These are phyloP conservation scores for Caretta caretta DNA, from an alignment of 2,113 vertebrate genomes.

Conservation along the genomic window DNA sequence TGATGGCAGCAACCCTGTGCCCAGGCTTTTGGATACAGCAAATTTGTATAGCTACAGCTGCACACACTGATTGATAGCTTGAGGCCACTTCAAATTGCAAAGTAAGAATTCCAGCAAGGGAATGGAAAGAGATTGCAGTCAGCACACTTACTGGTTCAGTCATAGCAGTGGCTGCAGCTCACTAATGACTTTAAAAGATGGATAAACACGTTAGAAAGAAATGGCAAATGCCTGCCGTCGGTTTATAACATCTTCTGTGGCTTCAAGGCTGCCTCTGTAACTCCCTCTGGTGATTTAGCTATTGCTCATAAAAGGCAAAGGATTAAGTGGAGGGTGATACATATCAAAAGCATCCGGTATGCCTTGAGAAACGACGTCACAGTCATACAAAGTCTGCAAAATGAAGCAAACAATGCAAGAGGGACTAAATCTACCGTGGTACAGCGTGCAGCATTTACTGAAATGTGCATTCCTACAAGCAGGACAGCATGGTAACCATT, in stretches of 20 bases:
- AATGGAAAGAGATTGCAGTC: not conserved
- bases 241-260: not conserved
- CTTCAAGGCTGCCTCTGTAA: not conserved
- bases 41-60: not conserved
- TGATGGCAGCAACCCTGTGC: not conserved
- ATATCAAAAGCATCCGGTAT: not conserved
- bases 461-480: not conserved
- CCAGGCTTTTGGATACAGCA: not conserved
- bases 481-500: not conserved
- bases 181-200: conserved; percentile 1
- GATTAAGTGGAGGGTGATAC: not conserved
- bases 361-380: not conserved
- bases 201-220: not conserved
- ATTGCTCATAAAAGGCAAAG: not conserved
- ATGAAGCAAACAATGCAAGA: not conserved
- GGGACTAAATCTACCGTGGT: not conserved
- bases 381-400: not conserved
- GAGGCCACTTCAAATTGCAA: not conserved
- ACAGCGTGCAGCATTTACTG: no score
- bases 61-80: not conserved
- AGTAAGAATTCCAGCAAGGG: not conserved
- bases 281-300: not conserved
- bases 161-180: not conserved
- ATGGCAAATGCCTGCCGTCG: not conserved
- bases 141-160: not conserved